Base-by-base conservation (phyloP, 2,797 vertebrate species). In the Betta splendens region DNA sequence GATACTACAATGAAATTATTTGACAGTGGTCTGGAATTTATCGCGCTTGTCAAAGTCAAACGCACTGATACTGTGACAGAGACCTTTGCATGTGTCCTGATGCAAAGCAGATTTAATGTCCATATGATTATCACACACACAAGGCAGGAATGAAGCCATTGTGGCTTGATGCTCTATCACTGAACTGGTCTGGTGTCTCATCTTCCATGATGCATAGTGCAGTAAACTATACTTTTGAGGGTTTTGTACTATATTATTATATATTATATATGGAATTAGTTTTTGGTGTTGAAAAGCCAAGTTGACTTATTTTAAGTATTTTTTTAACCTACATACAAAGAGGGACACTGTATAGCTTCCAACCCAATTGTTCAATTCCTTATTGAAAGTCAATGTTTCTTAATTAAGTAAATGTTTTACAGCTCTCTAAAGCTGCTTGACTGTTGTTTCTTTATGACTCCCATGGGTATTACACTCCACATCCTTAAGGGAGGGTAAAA, bases 321-420 rank as follows among this genome's bases (percentile, higher is more conserved):
- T 61, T 9, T 54, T 5, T 22, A 7, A 16, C 5, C 4, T 42
- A n/a, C 22, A 4, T 9, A 40, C 15, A 48, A 35, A 40, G n/a
- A n/a, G n/a, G 42, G 11, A 66, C 47, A 49, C 33, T 32, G n/a
- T 28, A 10, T 10, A 43, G 44, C 40, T 31, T 17, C 32, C 25
- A 48, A 53, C 17, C 5, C 33, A 43, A 54, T 69, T 16, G 20
- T 20, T 36, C 31, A 36, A 38, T 6, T 26, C n/a, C 33, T 22
- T 50, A 4, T 16, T 23, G 7, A 25, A 38, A 3, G 31, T 28
- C 36, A 28, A 9, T 58, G 15, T 53, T 79, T 76, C 23, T 40
- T 63, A 46, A 55, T 75, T 52, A 69, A 67, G 38, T 73, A 3
- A 58, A 23, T 49, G 44, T 32, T 57, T 81, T 59, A 44, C 40